phyloP scores from a whole-genome alignment of 2,888 invertebrate genomes.

The Caenorhabditis macrosperma region DNA sequence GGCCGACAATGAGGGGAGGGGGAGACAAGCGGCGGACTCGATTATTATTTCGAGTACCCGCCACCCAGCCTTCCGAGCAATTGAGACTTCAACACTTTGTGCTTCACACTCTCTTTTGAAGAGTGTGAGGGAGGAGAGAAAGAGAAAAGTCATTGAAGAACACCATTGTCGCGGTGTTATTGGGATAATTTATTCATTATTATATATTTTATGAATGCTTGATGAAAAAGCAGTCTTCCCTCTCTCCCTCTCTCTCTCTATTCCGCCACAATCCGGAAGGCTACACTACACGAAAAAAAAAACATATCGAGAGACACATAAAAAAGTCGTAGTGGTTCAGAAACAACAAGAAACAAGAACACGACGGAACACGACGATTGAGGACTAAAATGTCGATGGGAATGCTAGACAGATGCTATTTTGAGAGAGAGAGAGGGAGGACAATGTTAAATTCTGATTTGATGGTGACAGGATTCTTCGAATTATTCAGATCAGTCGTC shows the following conservation, averaged over 20 bases:
- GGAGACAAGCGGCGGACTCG: neutral
- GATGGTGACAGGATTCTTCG: too few species aligned
- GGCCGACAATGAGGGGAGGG: neutral
- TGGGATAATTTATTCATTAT: conserved; percentile 49
- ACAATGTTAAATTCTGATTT: too few species aligned
- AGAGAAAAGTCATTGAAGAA: conserved; percentile 30
- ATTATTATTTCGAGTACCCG: conserved; percentile 40
- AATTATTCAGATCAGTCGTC: too few species aligned
- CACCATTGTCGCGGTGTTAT: conserved; percentile 34
- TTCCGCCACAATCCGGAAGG: neutral
- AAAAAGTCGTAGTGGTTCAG: neutral
- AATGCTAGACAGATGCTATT: too few species aligned
- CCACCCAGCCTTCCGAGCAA: conserved; percentile 17
- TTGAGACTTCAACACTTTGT: conserved; percentile 12
- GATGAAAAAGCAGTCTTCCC: neutral
- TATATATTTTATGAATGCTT: conserved; percentile 38
- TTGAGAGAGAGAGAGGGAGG: too few species aligned
- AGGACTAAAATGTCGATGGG: neutral
- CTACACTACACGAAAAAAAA: neutral
- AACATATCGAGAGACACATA: neutral
- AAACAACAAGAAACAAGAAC: neutral
- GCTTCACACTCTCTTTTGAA: neutral
- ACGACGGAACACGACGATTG: neutral
- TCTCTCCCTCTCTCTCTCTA: too few species aligned
- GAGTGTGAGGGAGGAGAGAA: neutral